These are phyloP conservation scores for Hemicrepidius hirtus DNA, from an alignment of 2,888 invertebrate species.

Conservation along the genomic window DNA sequence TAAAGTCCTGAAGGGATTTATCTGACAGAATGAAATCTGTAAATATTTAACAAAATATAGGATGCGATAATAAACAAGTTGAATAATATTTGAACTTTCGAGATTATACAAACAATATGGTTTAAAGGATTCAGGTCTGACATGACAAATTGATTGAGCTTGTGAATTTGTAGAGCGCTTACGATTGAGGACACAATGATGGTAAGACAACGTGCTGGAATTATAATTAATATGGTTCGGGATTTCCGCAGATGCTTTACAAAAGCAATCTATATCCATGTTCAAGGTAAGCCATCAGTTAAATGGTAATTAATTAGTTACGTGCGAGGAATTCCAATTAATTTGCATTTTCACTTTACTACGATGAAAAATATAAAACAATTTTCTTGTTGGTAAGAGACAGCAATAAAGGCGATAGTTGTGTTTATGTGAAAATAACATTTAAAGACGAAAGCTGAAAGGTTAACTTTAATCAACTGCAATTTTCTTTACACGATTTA, in stretches of 20 bases:
- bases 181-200: neutral
- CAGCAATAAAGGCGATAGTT: too few species aligned
- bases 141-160: constrained; percentile 12
- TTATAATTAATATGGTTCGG: constrained; percentile 5
- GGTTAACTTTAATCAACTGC: too few species aligned
- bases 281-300: too few species aligned
- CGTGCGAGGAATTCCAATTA: too few species aligned
- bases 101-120: neutral
- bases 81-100: neutral
- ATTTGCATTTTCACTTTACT: too few species aligned
- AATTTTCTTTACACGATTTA: too few species aligned
- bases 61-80: constrained; percentile 11
- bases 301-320: too few species aligned
- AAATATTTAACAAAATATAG: constrained; percentile 2
- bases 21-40: neutral
- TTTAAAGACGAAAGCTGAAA: too few species aligned
- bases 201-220: neutral
- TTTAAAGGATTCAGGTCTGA: constrained; percentile 1
- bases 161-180: neutral
- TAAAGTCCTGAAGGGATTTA: neutral
- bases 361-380: too few species aligned
- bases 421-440: too few species aligned
- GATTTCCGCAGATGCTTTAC: neutral
- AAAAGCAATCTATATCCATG: neutral
- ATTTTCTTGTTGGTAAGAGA: too few species aligned